A percentile compares a stretch with the other conserved stretches of the same genome.
Conservation (phyloP, 2,113 vertebrate species). For the Apeltes quadracus region DNA sequence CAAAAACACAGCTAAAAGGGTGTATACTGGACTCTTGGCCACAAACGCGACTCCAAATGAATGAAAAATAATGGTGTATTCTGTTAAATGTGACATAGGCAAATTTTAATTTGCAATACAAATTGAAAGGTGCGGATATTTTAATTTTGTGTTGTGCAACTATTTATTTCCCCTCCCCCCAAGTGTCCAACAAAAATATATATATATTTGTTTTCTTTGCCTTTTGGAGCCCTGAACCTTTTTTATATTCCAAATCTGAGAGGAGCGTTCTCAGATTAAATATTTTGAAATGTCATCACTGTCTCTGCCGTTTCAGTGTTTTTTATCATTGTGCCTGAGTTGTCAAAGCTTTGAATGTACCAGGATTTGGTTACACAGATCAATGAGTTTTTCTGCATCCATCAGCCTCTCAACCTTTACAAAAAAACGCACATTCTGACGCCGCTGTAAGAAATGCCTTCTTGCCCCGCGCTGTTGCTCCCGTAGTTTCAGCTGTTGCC, state of each 20-base stretch:
- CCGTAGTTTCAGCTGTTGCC: background rate
- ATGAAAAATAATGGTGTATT: background rate
- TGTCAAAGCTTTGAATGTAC: constrained; percentile 71
- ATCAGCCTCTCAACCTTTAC: background rate
- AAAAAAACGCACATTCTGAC: constrained; percentile 25
- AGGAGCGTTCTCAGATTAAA: background rate
- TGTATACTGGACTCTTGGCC: background rate
- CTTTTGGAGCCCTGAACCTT: background rate
- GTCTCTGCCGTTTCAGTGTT: constrained; percentile 12
- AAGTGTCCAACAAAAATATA: background rate
- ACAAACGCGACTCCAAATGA: background rate
- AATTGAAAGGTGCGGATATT: background rate
- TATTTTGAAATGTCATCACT: constrained; percentile 17
- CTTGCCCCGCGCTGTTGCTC: constrained; percentile 9
- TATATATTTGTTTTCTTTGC: background rate
- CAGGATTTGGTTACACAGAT: background rate
- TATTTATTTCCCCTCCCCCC: background rate
- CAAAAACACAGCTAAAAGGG: background rate
- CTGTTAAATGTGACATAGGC: background rate
- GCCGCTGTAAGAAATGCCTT: constrained; percentile 15
- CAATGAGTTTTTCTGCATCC: background rate
- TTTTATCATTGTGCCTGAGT: constrained; percentile 51
- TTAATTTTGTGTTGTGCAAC: background rate
- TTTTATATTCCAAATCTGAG: background rate
- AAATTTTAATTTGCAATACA: background rate